Evolutionary conservation across 2,797 vertebrate genomes (phyloP).

Genomic region (Hydrophis major): DNA sequence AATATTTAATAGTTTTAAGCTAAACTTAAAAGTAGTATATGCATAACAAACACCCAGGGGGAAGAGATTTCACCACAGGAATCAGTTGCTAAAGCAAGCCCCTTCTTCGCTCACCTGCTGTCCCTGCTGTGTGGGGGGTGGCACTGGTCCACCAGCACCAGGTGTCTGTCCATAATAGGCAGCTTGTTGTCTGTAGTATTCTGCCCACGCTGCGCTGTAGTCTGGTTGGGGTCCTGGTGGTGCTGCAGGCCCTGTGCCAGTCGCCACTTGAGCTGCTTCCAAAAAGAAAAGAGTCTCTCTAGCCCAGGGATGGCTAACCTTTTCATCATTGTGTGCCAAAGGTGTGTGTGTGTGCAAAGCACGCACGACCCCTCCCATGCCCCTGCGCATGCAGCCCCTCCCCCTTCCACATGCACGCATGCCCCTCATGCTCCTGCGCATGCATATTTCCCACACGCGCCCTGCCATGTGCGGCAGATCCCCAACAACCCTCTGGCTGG

Average conservation of each 20-base stretch:
- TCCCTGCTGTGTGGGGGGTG: conserved; percentile 74
- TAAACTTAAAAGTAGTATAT: background rate
- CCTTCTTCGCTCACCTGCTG: conserved; percentile 71
- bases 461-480: too few relatives aligned
- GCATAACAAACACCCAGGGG: background rate
- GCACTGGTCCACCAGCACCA: conserved; percentile 71
- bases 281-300: background rate
- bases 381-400: too few relatives aligned
- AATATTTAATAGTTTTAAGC: too few relatives aligned
- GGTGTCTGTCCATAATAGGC: conserved; percentile 76
- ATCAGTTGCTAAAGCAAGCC: background rate
- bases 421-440: too few relatives aligned
- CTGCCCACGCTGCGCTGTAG: conserved; percentile 93
- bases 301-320: background rate
- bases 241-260: conserved; percentile 63
- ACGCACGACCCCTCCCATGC: too few relatives aligned
- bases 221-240: conserved; percentile 80
- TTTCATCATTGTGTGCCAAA: too few relatives aligned
- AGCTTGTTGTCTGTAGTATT: conserved; percentile 90
- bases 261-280: conserved; percentile 67
- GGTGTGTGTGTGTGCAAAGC: too few relatives aligned
- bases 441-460: too few relatives aligned
- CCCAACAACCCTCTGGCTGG: too few relatives aligned
- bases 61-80: background rate
- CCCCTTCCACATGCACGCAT: too few relatives aligned